Conservation (phyloP, 2,113 vertebrate genomes). For the Cairina moschata region DNA sequence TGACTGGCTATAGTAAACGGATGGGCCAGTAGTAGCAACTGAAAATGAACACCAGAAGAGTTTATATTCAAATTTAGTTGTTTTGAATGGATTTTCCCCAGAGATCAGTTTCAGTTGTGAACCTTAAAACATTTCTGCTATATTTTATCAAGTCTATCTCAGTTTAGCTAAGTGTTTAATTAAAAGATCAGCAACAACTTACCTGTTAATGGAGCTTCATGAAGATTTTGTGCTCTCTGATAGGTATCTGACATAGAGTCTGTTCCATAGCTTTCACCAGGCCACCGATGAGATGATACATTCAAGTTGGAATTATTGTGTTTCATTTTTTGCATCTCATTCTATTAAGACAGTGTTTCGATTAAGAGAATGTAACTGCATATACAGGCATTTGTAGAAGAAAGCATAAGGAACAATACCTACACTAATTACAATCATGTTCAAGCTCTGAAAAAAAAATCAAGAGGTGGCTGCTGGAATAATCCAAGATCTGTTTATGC, state of each 20-base stretch:
- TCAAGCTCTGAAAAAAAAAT: neutral
- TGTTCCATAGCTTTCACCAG: conserved; percentile 84
- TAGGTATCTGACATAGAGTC: conserved; percentile 87
- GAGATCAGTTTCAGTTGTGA: neutral
- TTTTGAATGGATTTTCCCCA: neutral
- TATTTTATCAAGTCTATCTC: neutral
- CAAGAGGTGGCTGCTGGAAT: neutral
- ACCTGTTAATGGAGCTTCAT: conserved; percentile 93
- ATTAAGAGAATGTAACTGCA: neutral
- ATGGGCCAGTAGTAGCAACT: conserved; percentile 93
- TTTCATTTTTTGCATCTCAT: conserved; percentile 94
- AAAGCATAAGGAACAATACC: neutral
- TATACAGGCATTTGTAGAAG: neutral
- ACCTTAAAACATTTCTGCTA: neutral
- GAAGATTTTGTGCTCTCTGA: conserved; percentile 87
- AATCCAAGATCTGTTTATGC: neutral
- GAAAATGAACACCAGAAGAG: conserved; percentile 14
- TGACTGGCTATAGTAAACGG: conserved; percentile 92
- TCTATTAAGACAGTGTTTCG: conserved; percentile 73
- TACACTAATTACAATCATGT: neutral
- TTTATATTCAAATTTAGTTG: neutral
- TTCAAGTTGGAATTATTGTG: conserved; percentile 81
- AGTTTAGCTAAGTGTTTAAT: neutral
- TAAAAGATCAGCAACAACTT: neutral
- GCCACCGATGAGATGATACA: conserved; percentile 84